Evolutionary conservation across 1,140 invertebrate species (phyloP), one percentile per base, ranked within the genome.

Genomic region (Caenorhabditis latens): DNA sequence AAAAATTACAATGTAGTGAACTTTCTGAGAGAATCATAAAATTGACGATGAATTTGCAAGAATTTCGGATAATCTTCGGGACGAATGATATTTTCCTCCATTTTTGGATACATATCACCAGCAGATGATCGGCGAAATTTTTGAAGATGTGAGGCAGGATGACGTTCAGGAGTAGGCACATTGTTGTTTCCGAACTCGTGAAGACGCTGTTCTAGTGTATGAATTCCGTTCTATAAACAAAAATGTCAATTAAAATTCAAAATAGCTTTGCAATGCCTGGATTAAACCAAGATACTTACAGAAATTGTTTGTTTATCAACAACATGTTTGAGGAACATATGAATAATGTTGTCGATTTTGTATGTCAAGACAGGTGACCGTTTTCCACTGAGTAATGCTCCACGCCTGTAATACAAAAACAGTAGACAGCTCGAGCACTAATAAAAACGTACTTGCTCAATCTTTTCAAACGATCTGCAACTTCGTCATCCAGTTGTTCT

Each of bases 401-500:
- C 55, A 19, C 43, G 53, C 48, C 43, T 79, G 19, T 24, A 65
- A 50, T 4, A 11, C 53, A 16, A 46, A 50, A n/a, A 5, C 21
- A 19, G 3, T 21, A 61, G 16, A 75, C 32, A 21, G 21, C 40
- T 43, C 55, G 4, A n/a, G 7, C 11, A 32, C 5, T 9, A 71
- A 61, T n/a, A 43, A 19, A 32, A 82, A 24, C 67, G 14, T 50
- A 86, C 71, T 43, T 61, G 85, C 32, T 71, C 13, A 32, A 50
- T 53, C 19, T n/a, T 57, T 48, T 57, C 55, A 65, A 65, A 13
- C 43, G 19, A 83, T 83, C 82, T n/a, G 82, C 32, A 19, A 83
- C 42, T 57, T 83, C 57, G n/a, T 83, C 57, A 57, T 83, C 82
- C n/a, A 83, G 6, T 7, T 57, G 82, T 4, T 83, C 50, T 42